Conservation (phyloP, 2,888 invertebrate species). For the Lasius platythorax region DNA sequence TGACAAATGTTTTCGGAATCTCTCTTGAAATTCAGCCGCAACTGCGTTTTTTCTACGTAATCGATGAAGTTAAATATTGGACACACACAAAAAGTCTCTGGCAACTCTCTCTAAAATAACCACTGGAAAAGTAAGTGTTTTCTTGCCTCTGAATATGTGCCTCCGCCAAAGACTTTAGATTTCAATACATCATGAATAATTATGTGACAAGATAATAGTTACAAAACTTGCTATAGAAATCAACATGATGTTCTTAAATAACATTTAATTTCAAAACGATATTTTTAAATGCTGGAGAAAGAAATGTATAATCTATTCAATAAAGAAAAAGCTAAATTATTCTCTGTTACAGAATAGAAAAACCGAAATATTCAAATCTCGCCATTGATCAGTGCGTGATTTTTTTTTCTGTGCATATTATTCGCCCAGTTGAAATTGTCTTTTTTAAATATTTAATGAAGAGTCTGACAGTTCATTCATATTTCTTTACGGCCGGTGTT, state of each 20-base stretch:
- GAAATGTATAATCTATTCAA: neutral
- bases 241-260: neutral
- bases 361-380: neutral
- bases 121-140: constrained; percentile 23
- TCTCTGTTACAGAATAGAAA: neutral
- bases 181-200: constrained; percentile 1
- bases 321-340: neutral
- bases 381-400: neutral
- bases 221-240: neutral
- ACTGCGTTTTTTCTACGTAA: neutral
- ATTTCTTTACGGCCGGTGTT: neutral
- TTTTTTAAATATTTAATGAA: constrained; percentile 5
- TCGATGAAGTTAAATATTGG: constrained; percentile 53
- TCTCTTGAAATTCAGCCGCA: neutral
- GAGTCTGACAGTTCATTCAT: neutral
- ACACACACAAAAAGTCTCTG: neutral
- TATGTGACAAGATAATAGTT: neutral
- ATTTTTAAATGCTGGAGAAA: neutral
- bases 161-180: neutral
- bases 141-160: neutral
- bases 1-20: neutral
- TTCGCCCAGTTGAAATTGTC: neutral
- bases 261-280: neutral
- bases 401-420: neutral
- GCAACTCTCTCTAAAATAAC: constrained; percentile 34